Evolutionary conservation across 2,888 invertebrate species (phyloP).

Genomic region (Thyatira batis): DNA sequence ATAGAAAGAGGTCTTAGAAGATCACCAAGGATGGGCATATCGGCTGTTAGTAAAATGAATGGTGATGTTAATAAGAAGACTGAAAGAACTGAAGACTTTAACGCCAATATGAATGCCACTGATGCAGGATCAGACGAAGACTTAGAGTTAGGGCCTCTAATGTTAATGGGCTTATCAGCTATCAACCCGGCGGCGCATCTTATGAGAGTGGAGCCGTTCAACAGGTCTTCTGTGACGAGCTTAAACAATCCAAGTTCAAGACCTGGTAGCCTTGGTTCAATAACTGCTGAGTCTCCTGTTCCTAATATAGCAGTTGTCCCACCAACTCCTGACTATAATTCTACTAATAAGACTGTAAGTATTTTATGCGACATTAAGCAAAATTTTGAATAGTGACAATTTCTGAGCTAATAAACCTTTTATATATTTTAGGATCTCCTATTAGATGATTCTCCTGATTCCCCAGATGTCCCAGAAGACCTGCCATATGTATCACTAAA

Average conservation of each 20-base stretch:
- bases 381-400: too few species aligned
- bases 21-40: constrained; percentile 75
- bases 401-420: neutral
- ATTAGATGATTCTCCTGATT: constrained; percentile 86
- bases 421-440: constrained; percentile 68
- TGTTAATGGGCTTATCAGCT: constrained; percentile 85
- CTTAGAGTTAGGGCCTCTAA: constrained; percentile 83
- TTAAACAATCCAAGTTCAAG: constrained; percentile 64
- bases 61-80: constrained; percentile 75
- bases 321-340: constrained; percentile 86
- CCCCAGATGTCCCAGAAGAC: constrained; percentile 86
- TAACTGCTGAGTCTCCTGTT: constrained; percentile 74
- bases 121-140: constrained; percentile 81
- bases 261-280: constrained; percentile 71
- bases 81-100: constrained; percentile 62
- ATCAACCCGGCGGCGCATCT: constrained; percentile 84
- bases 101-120: constrained; percentile 52
- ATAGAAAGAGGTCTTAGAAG: constrained; percentile 69
- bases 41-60: constrained; percentile 76
- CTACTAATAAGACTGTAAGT: constrained; percentile 74
- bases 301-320: constrained; percentile 89
- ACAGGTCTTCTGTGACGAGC: constrained; percentile 48
- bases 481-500: constrained; percentile 88
- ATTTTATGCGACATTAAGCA: neutral
- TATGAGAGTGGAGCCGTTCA: constrained; percentile 83